Evolutionary conservation across 1,140 invertebrate genomes (phyloP).

Genomic region (Anastrepha ludens): DNA sequence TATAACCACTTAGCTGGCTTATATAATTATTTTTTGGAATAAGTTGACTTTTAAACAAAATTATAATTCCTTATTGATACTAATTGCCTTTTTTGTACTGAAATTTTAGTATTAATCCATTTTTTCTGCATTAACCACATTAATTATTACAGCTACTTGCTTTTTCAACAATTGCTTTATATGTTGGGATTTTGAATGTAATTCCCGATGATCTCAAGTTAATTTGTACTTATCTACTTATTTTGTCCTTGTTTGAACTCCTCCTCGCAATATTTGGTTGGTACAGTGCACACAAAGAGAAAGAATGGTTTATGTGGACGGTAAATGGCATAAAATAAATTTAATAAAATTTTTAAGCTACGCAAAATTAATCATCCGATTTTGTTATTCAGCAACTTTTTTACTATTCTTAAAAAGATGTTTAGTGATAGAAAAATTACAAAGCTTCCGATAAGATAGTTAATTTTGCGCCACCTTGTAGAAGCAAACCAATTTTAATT

Average conservation of each 20-base stretch:
- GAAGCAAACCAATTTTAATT: neutral
- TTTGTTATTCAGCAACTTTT: neutral
- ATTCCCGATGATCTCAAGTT: constrained; percentile 55
- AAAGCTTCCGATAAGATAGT: too few species aligned
- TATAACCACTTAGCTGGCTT: too few species aligned
- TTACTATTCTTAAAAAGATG: neutral
- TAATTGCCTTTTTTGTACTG: too few species aligned
- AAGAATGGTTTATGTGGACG: constrained; percentile 85
- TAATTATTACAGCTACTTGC: constrained; percentile 61
- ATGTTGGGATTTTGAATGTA: constrained; percentile 59
- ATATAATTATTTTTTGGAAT: too few species aligned
- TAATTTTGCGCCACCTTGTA: too few species aligned
- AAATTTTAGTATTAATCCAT: too few species aligned
- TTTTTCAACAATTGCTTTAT: constrained; percentile 62
- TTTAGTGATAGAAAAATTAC: neutral
- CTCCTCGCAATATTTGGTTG: constrained; percentile 84
- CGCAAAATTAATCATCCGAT: too few species aligned
- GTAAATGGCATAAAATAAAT: constrained; percentile 75
- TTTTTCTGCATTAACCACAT: too few species aligned
- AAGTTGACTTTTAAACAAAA: too few species aligned
- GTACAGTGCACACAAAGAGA: constrained; percentile 87
- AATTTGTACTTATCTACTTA: constrained; percentile 73
- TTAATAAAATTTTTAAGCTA: too few species aligned
- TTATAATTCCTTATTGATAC: too few species aligned
- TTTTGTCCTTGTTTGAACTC: constrained; percentile 62